A percentile compares a stretch with the other conserved stretches of the same genome.
Conservation (phyloP, 2,888 invertebrate genomes). For the Blomia tropicalis region DNA sequence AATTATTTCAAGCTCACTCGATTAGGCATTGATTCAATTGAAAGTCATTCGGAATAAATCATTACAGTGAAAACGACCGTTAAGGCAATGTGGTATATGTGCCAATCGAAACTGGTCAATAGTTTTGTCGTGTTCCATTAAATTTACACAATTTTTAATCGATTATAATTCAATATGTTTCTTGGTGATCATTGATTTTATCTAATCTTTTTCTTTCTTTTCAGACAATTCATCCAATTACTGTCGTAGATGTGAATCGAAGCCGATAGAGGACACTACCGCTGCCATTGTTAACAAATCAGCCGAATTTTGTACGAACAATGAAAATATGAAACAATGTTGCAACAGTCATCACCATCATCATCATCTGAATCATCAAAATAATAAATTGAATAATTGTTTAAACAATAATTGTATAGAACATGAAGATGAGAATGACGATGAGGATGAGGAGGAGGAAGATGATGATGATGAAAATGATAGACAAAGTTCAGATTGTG, state of each 20-base stretch:
- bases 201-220: not conserved
- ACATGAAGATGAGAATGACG: not conserved
- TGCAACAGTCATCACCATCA: not conserved
- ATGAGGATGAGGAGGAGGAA: not conserved
- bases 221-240: not conserved
- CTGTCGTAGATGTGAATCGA: not conserved
- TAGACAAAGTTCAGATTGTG: not conserved
- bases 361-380: not conserved
- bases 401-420: not conserved
- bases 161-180: not conserved
- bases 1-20: no score
- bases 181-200: not conserved
- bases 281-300: not conserved
- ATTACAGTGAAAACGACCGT: no score
- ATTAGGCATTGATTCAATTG: no score
- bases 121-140: no score
- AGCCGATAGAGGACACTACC: not conserved
- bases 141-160: no score
- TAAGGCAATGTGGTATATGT: no score
- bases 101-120: no score
- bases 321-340: not conserved
- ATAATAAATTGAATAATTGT: not conserved
- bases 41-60: no score
- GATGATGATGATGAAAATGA: not conserved
- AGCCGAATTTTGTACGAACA: not conserved